phyloP scores from a whole-genome alignment of 2,113 vertebrate genomes.

The Protobothrops mucrosquamatus region DNA sequence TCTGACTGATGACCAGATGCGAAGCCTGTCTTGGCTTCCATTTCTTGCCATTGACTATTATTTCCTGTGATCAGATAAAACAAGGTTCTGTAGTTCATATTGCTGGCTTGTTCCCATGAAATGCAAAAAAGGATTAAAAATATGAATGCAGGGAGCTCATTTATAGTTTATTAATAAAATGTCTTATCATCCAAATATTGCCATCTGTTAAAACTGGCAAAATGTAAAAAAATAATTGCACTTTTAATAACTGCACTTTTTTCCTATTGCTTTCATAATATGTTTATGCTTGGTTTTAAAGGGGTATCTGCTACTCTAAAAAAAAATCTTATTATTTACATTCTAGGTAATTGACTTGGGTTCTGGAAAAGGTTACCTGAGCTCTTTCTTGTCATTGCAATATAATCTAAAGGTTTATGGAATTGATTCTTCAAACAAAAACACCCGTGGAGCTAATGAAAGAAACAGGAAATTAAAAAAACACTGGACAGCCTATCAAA shows the following conservation, averaged over 20 bases:
- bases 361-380: constrained; percentile 96
- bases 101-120: not conserved
- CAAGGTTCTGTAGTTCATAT: not conserved
- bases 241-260: not conserved
- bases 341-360: constrained; percentile 91
- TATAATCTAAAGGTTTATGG: constrained; percentile 90
- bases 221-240: constrained; percentile 13
- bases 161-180: not conserved
- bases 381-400: constrained; percentile 90
- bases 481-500: constrained; percentile 83
- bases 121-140: not conserved
- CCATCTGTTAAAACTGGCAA: not conserved
- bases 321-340: constrained; percentile 27
- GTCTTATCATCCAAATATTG: not conserved
- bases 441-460: constrained; percentile 89
- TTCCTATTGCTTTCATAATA: constrained; percentile 17
- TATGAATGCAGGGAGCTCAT: not conserved
- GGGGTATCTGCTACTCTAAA: not conserved
- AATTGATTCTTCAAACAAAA: constrained; percentile 90
- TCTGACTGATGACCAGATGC: not conserved
- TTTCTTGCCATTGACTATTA: not conserved
- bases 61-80: not conserved
- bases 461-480: constrained; percentile 94
- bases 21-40: not conserved
- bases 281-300: constrained; percentile 10